These are phyloP conservation scores for Mesorhabditis sp. DNA, from an alignment of 2,888 invertebrate genomes.

Conservation along the genomic window DNA sequence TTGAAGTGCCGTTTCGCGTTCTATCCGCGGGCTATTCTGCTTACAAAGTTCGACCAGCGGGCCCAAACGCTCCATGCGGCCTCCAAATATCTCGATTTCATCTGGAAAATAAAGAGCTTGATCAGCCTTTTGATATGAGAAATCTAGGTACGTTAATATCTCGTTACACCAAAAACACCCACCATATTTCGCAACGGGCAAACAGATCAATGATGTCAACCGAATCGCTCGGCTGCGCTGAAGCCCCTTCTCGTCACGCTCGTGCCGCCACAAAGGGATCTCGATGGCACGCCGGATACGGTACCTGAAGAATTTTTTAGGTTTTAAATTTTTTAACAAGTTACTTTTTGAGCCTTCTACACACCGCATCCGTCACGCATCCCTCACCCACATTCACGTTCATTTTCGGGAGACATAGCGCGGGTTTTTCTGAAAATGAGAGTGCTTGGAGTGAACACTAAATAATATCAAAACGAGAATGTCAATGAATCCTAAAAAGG, in stretches of 20 bases:
- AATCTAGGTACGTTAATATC: neutral
- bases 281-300: conserved; percentile 1
- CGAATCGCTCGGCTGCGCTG: neutral
- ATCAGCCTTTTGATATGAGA: neutral
- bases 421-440: neutral
- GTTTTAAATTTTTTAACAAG: neutral
- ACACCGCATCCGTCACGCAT: neutral
- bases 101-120: neutral
- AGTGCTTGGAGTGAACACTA: too few relatives aligned
- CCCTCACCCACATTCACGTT: neutral
- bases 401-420: conserved; percentile 5
- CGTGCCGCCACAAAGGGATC: conserved; percentile 3
- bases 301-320: neutral
- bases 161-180: neutral
- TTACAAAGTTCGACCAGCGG: neutral
- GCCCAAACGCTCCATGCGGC: neutral
- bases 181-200: neutral
- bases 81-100: neutral
- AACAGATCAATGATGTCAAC: neutral
- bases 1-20: neutral
- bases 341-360: conserved; percentile 1
- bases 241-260: neutral
- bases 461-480: too few relatives aligned
- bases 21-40: neutral
- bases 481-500: too few relatives aligned